Evolutionary conservation across 2,888 invertebrate genomes (phyloP).

Genomic region (Drosophila nr. perissopoda): DNA sequence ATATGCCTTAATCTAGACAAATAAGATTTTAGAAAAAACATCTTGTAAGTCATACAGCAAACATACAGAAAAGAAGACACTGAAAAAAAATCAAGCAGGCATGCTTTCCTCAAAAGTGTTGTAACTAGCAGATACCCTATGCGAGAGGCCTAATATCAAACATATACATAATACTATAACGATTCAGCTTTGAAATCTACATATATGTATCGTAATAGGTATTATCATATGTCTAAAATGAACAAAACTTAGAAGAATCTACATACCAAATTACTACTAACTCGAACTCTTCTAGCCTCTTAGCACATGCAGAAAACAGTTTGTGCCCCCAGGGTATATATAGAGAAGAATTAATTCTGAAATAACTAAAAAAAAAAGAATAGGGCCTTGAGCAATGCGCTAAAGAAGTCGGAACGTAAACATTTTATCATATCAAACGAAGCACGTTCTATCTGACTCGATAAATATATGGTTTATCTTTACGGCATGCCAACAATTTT

Average conservation of each 20-base stretch:
- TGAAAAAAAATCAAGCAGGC: not conserved
- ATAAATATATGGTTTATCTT: conserved; percentile 19
- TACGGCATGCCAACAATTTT: not conserved
- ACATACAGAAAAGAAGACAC: not conserved
- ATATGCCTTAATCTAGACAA: conserved; percentile 1
- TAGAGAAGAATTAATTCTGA: not conserved
- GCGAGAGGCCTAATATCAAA: not conserved
- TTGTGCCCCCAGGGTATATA: not conserved
- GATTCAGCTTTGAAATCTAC: not conserved
- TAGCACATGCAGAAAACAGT: too few species aligned
- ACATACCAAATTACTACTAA: not conserved
- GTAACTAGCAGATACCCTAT: not conserved
- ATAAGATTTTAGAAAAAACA: not conserved
- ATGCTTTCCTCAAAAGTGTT: not conserved
- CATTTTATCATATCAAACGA: conserved; percentile 1
- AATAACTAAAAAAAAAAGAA: not conserved
- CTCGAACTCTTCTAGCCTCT: not conserved
- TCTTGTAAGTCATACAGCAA: not conserved
- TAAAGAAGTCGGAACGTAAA: not conserved
- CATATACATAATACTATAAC: too few species aligned
- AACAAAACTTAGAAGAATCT: not conserved
- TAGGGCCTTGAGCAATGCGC: not conserved
- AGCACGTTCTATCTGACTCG: conserved; percentile 7
- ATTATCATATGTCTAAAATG: not conserved
- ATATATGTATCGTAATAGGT: not conserved